A percentile compares a stretch with the other conserved stretches of the same genome.
phyloP scores from a whole-genome alignment of 2,888 invertebrate genomes.

The Rhopalosiphum nymphaeae region DNA sequence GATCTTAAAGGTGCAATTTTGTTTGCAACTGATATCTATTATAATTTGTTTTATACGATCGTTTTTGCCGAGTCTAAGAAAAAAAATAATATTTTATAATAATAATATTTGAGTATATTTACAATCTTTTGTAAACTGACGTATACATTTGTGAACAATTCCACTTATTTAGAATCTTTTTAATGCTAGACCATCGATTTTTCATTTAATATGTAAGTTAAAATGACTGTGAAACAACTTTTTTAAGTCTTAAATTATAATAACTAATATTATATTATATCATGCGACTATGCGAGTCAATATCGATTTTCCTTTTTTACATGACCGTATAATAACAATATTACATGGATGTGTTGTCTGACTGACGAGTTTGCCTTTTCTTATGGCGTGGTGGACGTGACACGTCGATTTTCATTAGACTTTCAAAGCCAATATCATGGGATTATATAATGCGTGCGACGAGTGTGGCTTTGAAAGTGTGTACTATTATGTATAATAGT shows the following conservation, averaged over 20 bases:
- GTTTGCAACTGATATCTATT: background rate
- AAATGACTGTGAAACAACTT: background rate
- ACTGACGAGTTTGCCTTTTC: background rate
- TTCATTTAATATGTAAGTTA: background rate
- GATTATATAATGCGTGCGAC: background rate
- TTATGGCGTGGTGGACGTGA: background rate
- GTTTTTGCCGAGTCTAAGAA: background rate
- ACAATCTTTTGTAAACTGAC: background rate
- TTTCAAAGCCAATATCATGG: background rate
- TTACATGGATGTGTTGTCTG: background rate
- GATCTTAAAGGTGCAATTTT: background rate
- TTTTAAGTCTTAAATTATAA: background rate
- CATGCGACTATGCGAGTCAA: background rate
- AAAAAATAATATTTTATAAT: background rate
- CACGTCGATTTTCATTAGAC: background rate
- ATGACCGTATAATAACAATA: background rate
- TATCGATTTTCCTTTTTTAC: background rate
- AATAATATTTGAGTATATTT: background rate
- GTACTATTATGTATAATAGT: background rate
- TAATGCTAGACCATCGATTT: background rate
- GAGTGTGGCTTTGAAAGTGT: background rate
- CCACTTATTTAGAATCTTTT: background rate
- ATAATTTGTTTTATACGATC: background rate
- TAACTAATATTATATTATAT: background rate
- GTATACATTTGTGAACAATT: background rate